A percentile compares a stretch with the other conserved stretches of the same genome.
Evolutionary conservation across 1,140 invertebrate genomes (phyloP).

Genomic region (Hylaeus anthracinus): DNA sequence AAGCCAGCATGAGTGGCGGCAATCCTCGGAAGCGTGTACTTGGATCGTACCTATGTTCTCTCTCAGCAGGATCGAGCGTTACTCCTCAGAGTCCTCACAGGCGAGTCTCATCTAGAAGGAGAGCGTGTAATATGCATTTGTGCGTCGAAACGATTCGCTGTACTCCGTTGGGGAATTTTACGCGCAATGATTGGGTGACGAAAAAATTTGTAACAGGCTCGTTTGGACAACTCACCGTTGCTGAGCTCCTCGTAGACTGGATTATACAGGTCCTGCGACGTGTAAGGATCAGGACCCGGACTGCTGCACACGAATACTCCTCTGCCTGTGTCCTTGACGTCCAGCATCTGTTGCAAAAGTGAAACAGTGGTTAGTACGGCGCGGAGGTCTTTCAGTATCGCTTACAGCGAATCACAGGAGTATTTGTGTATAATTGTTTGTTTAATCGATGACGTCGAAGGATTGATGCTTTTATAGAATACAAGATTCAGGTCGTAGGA

Average conservation of each 20-base stretch:
- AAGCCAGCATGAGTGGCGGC: constrained; percentile 54
- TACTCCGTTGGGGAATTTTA: background rate
- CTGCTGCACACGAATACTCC: constrained; percentile 85
- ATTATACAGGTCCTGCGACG: constrained; percentile 85
- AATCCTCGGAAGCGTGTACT: constrained; percentile 47
- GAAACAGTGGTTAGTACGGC: constrained; percentile 16
- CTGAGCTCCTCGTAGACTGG: constrained; percentile 88
- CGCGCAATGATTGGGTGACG: background rate
- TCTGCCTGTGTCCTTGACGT: constrained; percentile 80
- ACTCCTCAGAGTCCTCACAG: constrained; percentile 57
- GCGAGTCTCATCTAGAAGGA: constrained; percentile 68
- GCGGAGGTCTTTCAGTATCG: no score
- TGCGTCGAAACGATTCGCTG: background rate
- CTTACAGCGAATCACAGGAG: no score
- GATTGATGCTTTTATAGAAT: no score
- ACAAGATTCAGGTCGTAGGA: no score
- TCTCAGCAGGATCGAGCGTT: constrained; percentile 28
- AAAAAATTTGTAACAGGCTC: background rate
- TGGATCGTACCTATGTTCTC: constrained; percentile 60
- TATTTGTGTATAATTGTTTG: no score
- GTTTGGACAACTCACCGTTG: constrained; percentile 77
- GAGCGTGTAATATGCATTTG: constrained; percentile 47
- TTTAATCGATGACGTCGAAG: no score
- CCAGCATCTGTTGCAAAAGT: constrained; percentile 83
- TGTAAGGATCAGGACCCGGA: constrained; percentile 85